Percentiles rank a stretch among this genome's conserved stretches.
Conservation (phyloP, 53 echinoderm and acorn worm species). For the Crossaster papposus region DNA sequence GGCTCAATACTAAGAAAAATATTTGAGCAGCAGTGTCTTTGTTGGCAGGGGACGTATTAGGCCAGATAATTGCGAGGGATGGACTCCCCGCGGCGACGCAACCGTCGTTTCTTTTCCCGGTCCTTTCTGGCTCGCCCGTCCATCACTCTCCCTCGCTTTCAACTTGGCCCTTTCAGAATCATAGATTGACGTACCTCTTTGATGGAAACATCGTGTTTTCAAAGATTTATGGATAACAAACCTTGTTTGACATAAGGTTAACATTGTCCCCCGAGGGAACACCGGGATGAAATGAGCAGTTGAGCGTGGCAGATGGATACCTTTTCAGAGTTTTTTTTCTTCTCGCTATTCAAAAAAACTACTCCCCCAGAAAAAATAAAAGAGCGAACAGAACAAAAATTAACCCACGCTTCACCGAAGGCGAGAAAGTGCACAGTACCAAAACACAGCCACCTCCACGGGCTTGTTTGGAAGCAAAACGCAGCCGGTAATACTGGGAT, state of each 20-base stretch:
- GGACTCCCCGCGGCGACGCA: conserved; percentile 75
- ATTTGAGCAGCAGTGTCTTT: conserved; percentile 93
- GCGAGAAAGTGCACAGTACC: conserved; percentile 61
- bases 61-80: conserved; percentile 83
- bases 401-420: conserved; percentile 61
- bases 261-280: conserved; percentile 81
- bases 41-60: conserved; percentile 86
- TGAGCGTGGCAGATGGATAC: conserved; percentile 80
- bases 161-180: conserved; percentile 65
- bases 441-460: conserved; percentile 58
- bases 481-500: conserved; percentile 52
- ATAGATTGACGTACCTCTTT: conserved; percentile 84
- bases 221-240: conserved; percentile 87
- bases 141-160: conserved; percentile 62
- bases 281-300: conserved; percentile 58
- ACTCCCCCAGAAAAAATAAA: conserved; percentile 16
- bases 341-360: conserved; percentile 53
- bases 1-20: conserved; percentile 91
- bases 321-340: conserved; percentile 61
- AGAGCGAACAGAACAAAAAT: conserved; percentile 18
- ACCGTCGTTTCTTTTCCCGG: conserved; percentile 60
- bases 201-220: conserved; percentile 79
- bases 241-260: conserved; percentile 95
- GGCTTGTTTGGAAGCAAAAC: conserved; percentile 61
- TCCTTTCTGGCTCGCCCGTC: conserved; percentile 67